A percentile compares a stretch with the other conserved stretches of the same genome.
phyloP scores from a whole-genome alignment of 2,888 invertebrate species.

The Epirrhoe tristata region DNA sequence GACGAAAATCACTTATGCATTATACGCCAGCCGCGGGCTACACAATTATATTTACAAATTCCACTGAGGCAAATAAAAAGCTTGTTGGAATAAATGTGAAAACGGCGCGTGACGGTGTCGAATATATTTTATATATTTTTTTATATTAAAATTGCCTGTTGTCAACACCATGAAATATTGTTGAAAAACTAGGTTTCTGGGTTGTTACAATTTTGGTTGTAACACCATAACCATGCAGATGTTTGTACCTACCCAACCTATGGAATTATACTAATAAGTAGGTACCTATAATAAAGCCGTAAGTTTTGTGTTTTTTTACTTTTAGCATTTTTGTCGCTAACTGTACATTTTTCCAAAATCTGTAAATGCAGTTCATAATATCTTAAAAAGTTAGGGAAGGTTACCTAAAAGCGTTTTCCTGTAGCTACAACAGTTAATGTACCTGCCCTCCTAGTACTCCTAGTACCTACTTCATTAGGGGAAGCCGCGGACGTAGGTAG shows the following conservation, averaged over 20 bases:
- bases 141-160: constrained; percentile 23
- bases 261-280: too few relatives aligned
- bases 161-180: constrained; percentile 9
- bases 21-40: constrained; percentile 43
- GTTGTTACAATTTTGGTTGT: neutral
- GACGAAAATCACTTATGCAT: constrained; percentile 73
- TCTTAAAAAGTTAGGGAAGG: too few relatives aligned
- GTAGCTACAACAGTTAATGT: too few relatives aligned
- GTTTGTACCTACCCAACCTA: too few relatives aligned
- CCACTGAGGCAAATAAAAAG: constrained; percentile 49
- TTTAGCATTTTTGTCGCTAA: too few relatives aligned
- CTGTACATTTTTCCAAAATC: too few relatives aligned
- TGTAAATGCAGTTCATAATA: too few relatives aligned
- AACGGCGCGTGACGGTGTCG: constrained; percentile 41
- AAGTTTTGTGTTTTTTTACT: too few relatives aligned
- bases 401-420: too few relatives aligned
- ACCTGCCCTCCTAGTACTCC: too few relatives aligned
- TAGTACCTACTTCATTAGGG: neutral
- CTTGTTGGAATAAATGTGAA: constrained; percentile 49
- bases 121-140: constrained; percentile 31
- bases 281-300: too few relatives aligned
- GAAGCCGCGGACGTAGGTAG: neutral
- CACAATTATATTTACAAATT: constrained; percentile 73
- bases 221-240: too few relatives aligned
- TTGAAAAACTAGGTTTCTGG: neutral